These are phyloP conservation scores for Dendroctonus ponderosae DNA, from an alignment of 1,140 invertebrate species.

Conservation along the genomic window DNA sequence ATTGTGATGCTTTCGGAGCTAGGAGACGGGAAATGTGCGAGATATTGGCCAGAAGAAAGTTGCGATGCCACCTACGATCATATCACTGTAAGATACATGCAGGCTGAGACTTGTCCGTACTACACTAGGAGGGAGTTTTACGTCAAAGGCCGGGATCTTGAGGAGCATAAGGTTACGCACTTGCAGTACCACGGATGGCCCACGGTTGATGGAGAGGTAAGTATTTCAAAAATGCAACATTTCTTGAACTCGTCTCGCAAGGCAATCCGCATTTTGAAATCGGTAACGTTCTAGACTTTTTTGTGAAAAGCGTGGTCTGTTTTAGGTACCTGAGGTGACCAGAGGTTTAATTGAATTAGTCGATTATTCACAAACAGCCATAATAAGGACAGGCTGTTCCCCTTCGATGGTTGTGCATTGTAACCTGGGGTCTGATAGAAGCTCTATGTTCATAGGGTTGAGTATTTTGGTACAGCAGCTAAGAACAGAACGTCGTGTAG, in stretches of 20 bases:
- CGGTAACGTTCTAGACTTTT: too few species aligned
- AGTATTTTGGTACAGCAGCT: constrained; percentile 83
- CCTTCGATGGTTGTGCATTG: constrained; percentile 78
- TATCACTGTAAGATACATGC: constrained; percentile 81
- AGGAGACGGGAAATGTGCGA: constrained; percentile 72
- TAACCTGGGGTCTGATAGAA: constrained; percentile 79
- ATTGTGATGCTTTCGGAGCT: constrained; percentile 95
- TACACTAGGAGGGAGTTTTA: constrained; percentile 81
- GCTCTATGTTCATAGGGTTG: constrained; percentile 84
- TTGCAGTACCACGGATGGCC: constrained; percentile 90
- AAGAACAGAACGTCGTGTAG: constrained; percentile 75
- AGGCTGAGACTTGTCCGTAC: constrained; percentile 83
- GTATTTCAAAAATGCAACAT: too few species aligned
- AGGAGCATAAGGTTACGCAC: constrained; percentile 75
- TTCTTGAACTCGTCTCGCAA: too few species aligned
- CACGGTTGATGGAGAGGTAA: constrained; percentile 78
- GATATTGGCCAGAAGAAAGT: constrained; percentile 92
- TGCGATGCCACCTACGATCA: constrained; percentile 73
- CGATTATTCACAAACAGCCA: constrained; percentile 61
- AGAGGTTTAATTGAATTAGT: constrained; percentile 79
- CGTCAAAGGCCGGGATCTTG: constrained; percentile 75
- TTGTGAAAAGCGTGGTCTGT: background rate
- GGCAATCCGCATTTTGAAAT: too few species aligned
- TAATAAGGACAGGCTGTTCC: constrained; percentile 52
- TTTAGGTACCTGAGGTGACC: constrained; percentile 68